A percentile compares a stretch with the other conserved stretches of the same genome.
Evolutionary conservation across 2,797 vertebrate genomes (phyloP).

Genomic region (Propithecus perrieri): DNA sequence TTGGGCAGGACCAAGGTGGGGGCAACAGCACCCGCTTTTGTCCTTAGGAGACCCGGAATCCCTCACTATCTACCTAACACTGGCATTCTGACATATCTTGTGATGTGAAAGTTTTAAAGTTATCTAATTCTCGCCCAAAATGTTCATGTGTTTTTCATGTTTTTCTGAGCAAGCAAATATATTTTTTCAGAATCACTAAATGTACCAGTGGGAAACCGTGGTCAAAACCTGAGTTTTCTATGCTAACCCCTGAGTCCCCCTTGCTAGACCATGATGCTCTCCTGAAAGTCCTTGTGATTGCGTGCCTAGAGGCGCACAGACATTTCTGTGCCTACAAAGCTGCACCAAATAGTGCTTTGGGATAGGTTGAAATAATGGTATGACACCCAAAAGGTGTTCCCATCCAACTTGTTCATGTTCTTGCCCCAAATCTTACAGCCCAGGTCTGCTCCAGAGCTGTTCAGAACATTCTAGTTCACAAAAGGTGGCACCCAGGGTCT

Average conservation of each 20-base stretch:
- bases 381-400: neutral
- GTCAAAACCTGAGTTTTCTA: neutral
- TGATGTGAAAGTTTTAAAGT: neutral
- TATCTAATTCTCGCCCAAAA: neutral
- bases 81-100: neutral
- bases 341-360: neutral
- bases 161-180: neutral
- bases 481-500: neutral
- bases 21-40: no score
- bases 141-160: neutral
- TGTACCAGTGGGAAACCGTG: neutral
- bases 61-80: no score
- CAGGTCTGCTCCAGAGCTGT: neutral
- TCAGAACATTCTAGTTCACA: neutral
- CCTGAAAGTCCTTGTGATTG: neutral
- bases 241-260: neutral
- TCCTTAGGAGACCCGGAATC: no score
- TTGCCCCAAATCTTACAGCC: neutral
- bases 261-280: neutral
- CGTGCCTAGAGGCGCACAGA: neutral
- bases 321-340: neutral
- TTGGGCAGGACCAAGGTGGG: no score
- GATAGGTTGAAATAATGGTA: neutral
- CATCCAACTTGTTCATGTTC: neutral
- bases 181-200: neutral